Evolutionary conservation across 2,113 vertebrate genomes (phyloP).

Genomic region (Cebidichthys violaceus): DNA sequence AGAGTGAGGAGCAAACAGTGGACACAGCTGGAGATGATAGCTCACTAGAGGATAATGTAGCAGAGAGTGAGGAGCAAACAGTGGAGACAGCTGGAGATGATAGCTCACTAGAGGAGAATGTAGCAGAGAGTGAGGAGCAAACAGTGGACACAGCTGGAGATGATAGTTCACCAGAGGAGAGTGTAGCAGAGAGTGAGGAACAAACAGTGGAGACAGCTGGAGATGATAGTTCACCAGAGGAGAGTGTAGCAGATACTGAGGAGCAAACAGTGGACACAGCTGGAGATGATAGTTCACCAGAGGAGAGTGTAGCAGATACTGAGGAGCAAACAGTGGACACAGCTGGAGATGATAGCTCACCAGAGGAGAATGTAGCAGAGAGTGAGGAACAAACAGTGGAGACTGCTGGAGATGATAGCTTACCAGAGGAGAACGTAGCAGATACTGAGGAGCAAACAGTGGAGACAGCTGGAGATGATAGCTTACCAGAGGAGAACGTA

Average conservation of each 20-base stretch:
- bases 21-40: background rate
- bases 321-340: background rate
- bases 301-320: background rate
- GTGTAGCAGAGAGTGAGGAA: too few relatives aligned
- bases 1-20: too few relatives aligned
- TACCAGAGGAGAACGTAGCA: background rate
- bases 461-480: background rate
- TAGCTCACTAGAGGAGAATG: too few relatives aligned
- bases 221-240: too few relatives aligned
- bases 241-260: too few relatives aligned
- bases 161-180: too few relatives aligned
- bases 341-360: background rate
- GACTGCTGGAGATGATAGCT: background rate
- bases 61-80: background rate
- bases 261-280: too few relatives aligned
- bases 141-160: too few relatives aligned
- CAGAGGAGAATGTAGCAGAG: background rate
- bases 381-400: background rate
- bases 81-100: too few relatives aligned
- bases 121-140: too few relatives aligned
- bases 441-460: too few relatives aligned
- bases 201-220: too few relatives aligned
- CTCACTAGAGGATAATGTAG: background rate
- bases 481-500: background rate
- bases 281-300: background rate